Conservation (phyloP, 2,888 invertebrate genomes). For the Synanthedon vespiformis region DNA sequence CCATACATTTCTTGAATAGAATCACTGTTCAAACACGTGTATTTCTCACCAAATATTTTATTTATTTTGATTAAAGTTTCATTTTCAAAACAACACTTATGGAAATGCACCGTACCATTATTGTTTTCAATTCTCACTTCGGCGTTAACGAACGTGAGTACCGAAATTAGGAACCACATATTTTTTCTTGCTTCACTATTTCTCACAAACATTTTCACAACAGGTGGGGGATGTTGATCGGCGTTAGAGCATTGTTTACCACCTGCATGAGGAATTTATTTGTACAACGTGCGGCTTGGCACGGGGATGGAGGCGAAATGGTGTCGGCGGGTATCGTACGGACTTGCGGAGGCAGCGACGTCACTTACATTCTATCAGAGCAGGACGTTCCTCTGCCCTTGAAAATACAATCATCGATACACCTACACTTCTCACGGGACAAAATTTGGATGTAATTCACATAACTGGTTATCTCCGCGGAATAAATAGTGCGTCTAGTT, state of each 20-base stretch:
- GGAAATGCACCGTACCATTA: constrained; percentile 28
- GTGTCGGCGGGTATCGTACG: neutral
- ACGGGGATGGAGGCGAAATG: constrained; percentile 5
- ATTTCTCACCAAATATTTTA: constrained; percentile 16
- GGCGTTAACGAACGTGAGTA: constrained; percentile 25
- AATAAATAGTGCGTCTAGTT: too few species aligned
- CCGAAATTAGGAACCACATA: constrained; percentile 37
- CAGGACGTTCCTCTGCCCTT: constrained; percentile 54
- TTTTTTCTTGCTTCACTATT: constrained; percentile 14
- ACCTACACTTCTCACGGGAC: constrained; percentile 10
- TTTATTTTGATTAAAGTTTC: constrained; percentile 39
- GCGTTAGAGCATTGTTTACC: constrained; percentile 40
- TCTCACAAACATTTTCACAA: constrained; percentile 23
- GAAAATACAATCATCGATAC: constrained; percentile 15
- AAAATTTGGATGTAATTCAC: neutral
- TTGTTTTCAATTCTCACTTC: constrained; percentile 9
- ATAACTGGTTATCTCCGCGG: too few species aligned
- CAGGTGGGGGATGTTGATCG: constrained; percentile 46
- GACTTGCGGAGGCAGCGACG: constrained; percentile 10
- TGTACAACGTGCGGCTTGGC: constrained; percentile 7
- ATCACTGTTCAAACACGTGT: constrained; percentile 36
- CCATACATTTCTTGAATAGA: constrained; percentile 23
- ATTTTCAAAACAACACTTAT: constrained; percentile 47
- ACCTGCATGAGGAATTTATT: neutral
- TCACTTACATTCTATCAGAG: constrained; percentile 33